A percentile compares a stretch with the other conserved stretches of the same genome.
phyloP scores from a whole-genome alignment of 2,113 vertebrate genomes.

The Atlantisia rogersi region DNA sequence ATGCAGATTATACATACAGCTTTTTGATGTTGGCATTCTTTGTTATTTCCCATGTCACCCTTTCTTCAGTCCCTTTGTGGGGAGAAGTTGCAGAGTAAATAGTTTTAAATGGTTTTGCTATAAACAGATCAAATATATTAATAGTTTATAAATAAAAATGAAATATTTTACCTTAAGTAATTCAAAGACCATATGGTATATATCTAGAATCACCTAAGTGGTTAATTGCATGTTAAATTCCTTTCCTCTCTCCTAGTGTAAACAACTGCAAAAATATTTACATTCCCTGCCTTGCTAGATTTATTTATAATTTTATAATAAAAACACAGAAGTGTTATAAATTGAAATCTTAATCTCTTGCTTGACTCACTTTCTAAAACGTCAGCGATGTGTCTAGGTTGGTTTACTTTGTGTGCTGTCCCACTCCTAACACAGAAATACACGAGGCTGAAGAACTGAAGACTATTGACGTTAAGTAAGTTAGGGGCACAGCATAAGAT shows the following conservation, averaged over 20 bases:
- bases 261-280: slow-evolving; percentile 83
- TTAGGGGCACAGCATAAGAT: neutral
- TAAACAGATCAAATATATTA: neutral
- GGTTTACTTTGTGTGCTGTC: slow-evolving; percentile 60
- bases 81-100: neutral
- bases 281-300: slow-evolving; percentile 73
- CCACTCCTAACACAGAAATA: neutral
- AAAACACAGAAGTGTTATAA: slow-evolving; percentile 83
- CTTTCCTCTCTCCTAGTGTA: slow-evolving; percentile 78
- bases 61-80: neutral
- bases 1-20: neutral
- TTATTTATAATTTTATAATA: slow-evolving; percentile 80
- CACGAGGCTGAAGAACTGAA: neutral
- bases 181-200: slow-evolving; percentile 73
- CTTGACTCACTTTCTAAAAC: slow-evolving; percentile 75
- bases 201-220: slow-evolving; percentile 79
- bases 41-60: neutral
- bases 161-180: slow-evolving; percentile 48
- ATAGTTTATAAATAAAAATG: slow-evolving; percentile 10
- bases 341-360: slow-evolving; percentile 76
- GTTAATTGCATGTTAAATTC: slow-evolving; percentile 84
- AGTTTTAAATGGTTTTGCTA: neutral
- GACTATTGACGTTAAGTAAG: neutral
- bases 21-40: neutral
- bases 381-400: slow-evolving; percentile 15